A percentile compares a stretch with the other conserved stretches of the same genome.
These are phyloP conservation scores for Eriocheir sinensis DNA, from an alignment of 1,140 invertebrate genomes.

Conservation along the genomic window DNA sequence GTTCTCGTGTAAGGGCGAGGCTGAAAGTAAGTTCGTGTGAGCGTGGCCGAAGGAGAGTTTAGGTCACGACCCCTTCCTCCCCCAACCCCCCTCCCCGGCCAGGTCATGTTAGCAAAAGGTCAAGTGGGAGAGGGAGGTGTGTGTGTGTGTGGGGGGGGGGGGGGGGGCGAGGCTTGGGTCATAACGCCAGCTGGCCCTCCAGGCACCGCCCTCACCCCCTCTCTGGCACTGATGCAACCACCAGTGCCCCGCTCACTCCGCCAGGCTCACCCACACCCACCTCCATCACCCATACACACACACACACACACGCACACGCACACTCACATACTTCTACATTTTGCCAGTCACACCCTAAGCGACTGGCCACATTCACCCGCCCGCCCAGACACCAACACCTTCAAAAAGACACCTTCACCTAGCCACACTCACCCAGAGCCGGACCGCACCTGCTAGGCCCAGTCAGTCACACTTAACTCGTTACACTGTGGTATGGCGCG, in stretches of 20 bases:
- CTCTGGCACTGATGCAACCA: neutral
- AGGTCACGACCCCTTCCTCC: neutral
- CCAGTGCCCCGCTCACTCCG: neutral
- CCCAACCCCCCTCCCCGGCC: neutral
- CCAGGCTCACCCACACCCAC: no score
- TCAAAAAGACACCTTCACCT: neutral
- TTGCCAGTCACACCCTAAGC: neutral
- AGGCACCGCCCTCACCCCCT: neutral
- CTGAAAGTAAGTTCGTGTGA: neutral
- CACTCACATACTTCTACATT: neutral
- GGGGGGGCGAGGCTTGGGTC: neutral
- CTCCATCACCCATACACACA: no score
- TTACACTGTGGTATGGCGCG: no score
- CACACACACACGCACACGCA: neutral
- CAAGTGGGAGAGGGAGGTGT: neutral
- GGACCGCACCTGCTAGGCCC: neutral
- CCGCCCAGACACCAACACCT: neutral
- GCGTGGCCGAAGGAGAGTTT: neutral
- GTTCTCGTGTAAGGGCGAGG: neutral
- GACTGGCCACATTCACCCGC: neutral
- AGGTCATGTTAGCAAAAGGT: neutral
- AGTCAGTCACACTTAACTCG: conserved; percentile 6
- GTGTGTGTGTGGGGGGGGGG: neutral
- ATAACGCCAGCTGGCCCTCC: neutral
- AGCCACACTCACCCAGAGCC: neutral